These are phyloP conservation scores for Chrysochloris asiatica DNA, from an alignment of 2,113 vertebrate species.

Conservation along the genomic window DNA sequence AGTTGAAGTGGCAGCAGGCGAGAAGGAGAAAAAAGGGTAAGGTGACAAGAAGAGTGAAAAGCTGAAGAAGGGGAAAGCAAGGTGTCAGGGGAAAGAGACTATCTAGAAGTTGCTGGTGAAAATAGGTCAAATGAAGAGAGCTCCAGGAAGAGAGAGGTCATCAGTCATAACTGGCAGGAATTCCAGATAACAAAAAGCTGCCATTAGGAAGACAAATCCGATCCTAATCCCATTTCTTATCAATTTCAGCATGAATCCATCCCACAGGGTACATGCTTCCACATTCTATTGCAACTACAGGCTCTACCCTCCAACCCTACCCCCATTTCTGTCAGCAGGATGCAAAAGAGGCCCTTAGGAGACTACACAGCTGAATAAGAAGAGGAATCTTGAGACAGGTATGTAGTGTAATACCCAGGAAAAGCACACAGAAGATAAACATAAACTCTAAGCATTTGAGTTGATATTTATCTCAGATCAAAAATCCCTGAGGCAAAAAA, in stretches of 20 bases:
- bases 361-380: not conserved
- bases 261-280: not conserved
- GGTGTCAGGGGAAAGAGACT: not conserved
- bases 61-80: not conserved
- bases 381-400: not conserved
- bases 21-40: not conserved
- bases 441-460: not conserved
- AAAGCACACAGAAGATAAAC: not conserved
- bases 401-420: accelerated
- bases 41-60: conserved; percentile 27
- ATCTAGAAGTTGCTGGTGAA: not conserved
- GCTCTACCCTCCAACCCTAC: not conserved
- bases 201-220: conserved; percentile 47
- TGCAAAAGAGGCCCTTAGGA: not conserved
- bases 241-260: conserved; percentile 38
- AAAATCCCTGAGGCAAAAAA: not conserved
- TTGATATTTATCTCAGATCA: not conserved
- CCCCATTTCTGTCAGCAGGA: not conserved
- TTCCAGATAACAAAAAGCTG: conserved; percentile 47
- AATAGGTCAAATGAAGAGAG: not conserved
- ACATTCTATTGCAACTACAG: not conserved
- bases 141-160: not conserved
- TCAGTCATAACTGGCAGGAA: not conserved
- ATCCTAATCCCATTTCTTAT: not conserved
- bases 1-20: conserved; percentile 33